Conservation (phyloP, 2,113 vertebrate genomes). For the Myiozetetes cayanensis region DNA sequence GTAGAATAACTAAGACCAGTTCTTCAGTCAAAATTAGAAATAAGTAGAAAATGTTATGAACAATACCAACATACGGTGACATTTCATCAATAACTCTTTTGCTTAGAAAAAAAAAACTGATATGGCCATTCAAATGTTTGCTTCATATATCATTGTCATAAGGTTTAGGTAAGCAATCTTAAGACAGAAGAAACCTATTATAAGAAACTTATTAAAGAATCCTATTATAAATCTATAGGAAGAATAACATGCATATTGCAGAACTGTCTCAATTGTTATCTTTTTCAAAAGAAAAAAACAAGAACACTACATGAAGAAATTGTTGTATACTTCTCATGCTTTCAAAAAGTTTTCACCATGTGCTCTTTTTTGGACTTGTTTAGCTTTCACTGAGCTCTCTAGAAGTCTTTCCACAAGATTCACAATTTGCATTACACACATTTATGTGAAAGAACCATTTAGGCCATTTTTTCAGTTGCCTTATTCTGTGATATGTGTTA, state of each 20-base stretch:
- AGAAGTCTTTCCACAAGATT: not conserved
- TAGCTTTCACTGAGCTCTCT: not conserved
- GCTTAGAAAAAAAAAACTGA: not conserved
- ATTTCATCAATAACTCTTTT: slow-evolving; percentile 63
- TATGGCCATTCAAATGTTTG: not conserved
- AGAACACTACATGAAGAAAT: not conserved
- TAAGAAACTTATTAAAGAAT: not conserved
- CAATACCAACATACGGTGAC: slow-evolving; percentile 48
- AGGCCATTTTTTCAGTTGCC: not conserved
- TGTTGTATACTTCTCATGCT: not conserved
- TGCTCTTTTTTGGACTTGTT: not conserved
- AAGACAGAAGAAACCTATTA: not conserved
- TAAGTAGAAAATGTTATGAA: not conserved
- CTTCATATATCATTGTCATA: not conserved
- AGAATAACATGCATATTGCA: not conserved
- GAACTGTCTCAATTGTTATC: not conserved
- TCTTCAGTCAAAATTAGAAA: not conserved
- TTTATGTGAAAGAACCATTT: not conserved
- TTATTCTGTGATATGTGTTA: not conserved
- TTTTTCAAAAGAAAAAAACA: not conserved
- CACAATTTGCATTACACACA: not conserved
- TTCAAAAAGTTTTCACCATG: not conserved
- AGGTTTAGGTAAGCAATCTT: not conserved
- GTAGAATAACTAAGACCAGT: not conserved
- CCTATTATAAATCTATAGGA: not conserved